Percentiles rank a stretch among this genome's conserved stretches.
Conservation (phyloP, 2,113 vertebrate species). For the Hemichromis elongatus region DNA sequence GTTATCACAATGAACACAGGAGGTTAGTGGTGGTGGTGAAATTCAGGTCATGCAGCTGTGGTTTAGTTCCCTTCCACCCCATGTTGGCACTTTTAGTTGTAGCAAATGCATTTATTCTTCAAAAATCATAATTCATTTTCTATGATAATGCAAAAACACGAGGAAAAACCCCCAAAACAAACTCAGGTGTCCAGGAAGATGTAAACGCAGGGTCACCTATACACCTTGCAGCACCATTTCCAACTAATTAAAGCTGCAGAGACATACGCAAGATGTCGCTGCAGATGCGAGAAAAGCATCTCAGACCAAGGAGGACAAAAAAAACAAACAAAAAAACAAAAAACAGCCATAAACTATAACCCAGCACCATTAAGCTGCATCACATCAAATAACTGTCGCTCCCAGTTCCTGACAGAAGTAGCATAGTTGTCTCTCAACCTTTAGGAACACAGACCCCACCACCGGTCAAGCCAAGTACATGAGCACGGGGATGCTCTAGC, state of each 20-base stretch:
- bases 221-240: background rate
- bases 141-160: background rate
- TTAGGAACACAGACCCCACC: conserved; percentile 1
- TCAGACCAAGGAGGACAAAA: background rate
- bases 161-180: background rate
- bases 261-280: background rate
- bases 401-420: background rate
- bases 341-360: background rate
- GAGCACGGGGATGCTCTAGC: background rate
- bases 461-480: conserved; percentile 21
- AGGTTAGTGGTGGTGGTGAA: background rate
- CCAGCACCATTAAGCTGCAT: conserved; percentile 31
- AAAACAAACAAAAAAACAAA: background rate
- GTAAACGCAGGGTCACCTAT: background rate
- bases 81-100: background rate
- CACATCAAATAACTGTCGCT: background rate
- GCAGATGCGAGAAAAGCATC: background rate
- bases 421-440: background rate
- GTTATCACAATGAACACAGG: background rate
- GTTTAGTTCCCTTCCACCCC: background rate
- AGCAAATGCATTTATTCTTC: background rate
- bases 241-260: background rate
- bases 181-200: rapidly evolving
- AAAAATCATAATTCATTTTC: background rate
- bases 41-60: background rate